Base-by-base conservation (phyloP, 2,888 invertebrate species). In the Lutraria lutraria region DNA sequence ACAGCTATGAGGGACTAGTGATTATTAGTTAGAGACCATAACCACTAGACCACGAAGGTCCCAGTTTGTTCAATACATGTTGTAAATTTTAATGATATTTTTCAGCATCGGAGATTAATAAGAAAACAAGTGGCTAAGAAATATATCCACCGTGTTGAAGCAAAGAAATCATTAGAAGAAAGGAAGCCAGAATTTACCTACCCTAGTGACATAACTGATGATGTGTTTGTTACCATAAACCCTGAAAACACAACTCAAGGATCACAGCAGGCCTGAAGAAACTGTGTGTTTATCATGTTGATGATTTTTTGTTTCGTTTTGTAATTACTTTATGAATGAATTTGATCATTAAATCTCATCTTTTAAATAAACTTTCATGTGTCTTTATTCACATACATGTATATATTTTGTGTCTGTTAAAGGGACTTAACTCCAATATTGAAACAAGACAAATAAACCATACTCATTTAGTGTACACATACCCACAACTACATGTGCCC, bases 81-180 rank as follows among this genome's bases (percentile, higher is more conserved):
- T n/a, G n/a, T n/a, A n/a, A n/a, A 16, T 13, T 76, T 31, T 76
- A 3, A 34, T 76, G 21, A 19, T n/a, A n/a, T 34, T 29, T 90
- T 97, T 60, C 95, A 97, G 97, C 97, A 98, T 94, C 97, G 99
- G 34, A 98, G 98, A 96, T 97, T 98, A 83, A 95, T 98, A 85
- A 97, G 97, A 81, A 97, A 97, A 96, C 97, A 97, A 88, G 98
- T 98, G 91, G 98, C 98, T 76, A 97, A 97, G 89, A 98, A 98
- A 96, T 99, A 99, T 96, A 97, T 98, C 60, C 98, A 98, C 94
- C 97, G 98, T 94, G 97, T 98, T 87, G 98, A 98, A 94, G 98
- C 98, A 95, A 99, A 98, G 97, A 97, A 98, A 43, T 97, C 98
- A 43, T 97, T 98, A 94, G 98, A 98, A 96, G 97, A 98, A 0